Conservation (phyloP, 2,888 invertebrate species). For the Frankliniella intonsa region DNA sequence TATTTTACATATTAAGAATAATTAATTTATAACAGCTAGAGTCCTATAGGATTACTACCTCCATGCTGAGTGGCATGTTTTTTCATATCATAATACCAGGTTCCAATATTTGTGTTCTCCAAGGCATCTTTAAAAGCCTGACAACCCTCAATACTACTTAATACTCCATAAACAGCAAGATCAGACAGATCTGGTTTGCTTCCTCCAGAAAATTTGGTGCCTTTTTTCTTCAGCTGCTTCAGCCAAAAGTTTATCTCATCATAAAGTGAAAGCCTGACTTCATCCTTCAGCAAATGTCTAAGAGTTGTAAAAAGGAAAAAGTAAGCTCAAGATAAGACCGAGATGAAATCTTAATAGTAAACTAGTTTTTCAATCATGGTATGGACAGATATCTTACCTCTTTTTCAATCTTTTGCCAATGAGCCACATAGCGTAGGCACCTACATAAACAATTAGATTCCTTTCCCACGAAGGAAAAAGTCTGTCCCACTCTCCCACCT, state of each 20-base stretch:
- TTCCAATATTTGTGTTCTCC: conserved; percentile 65
- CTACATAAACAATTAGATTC: conserved; percentile 81
- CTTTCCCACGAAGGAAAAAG: conserved; percentile 85
- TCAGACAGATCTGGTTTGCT: conserved; percentile 84
- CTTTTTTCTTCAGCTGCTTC: conserved; percentile 61
- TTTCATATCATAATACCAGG: conserved; percentile 75
- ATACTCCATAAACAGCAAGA: conserved; percentile 82
- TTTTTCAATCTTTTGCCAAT: conserved; percentile 85
- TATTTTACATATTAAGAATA: background rate
- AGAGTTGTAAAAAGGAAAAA: conserved; percentile 39
- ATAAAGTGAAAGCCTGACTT: conserved; percentile 85
- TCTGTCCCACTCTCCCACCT: conserved; percentile 85
- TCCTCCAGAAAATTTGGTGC: conserved; percentile 80
- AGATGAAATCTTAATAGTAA: background rate
- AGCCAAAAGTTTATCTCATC: conserved; percentile 82
- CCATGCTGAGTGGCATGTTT: conserved; percentile 55
- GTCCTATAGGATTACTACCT: conserved; percentile 46
- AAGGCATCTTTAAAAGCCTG: conserved; percentile 78
- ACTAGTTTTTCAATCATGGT: background rate
- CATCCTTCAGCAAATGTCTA: conserved; percentile 77
- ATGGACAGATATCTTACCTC: conserved; percentile 50
- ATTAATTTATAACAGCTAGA: background rate
- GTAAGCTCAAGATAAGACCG: background rate
- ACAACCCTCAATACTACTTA: conserved; percentile 92
- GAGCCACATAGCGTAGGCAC: conserved; percentile 89